Conservation (phyloP, 2,888 invertebrate genomes). For the Rhagonycha lutea region DNA sequence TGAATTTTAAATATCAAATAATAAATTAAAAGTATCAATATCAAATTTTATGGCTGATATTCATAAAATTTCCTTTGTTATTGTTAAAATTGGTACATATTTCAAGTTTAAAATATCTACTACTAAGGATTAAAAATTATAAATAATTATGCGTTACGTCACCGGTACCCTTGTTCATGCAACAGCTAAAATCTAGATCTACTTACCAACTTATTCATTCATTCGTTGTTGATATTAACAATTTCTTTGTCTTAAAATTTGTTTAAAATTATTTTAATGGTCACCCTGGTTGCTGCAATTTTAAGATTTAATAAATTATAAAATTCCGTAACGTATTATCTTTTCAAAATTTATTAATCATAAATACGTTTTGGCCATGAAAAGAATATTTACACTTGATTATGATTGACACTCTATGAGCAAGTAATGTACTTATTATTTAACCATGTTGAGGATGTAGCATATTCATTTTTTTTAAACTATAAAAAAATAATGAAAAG, state of each 20-base stretch:
- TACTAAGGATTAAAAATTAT: background rate
- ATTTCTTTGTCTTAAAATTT: background rate
- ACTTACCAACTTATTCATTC: conserved; percentile 1
- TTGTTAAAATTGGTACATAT: background rate
- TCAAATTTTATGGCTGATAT: too few relatives aligned
- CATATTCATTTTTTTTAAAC: too few relatives aligned
- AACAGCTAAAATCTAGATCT: background rate
- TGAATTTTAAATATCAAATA: too few relatives aligned
- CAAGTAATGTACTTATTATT: too few relatives aligned
- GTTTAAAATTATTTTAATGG: background rate
- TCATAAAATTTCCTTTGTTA: too few relatives aligned
- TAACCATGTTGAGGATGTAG: too few relatives aligned
- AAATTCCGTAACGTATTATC: background rate
- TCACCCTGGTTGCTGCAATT: background rate
- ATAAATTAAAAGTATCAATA: too few relatives aligned
- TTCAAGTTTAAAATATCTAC: background rate
- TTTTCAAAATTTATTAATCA: too few relatives aligned
- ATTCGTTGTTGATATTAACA: background rate
- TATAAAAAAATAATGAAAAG: too few relatives aligned
- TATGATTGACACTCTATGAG: too few relatives aligned
- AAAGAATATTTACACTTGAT: too few relatives aligned
- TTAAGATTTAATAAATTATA: background rate
- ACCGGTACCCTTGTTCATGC: background rate
- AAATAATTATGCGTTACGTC: background rate
- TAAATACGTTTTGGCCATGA: too few relatives aligned